Evolutionary conservation across 2,113 vertebrate species (phyloP), one percentile per base, ranked within the genome.

Genomic region (Coracopsis vasa): DNA sequence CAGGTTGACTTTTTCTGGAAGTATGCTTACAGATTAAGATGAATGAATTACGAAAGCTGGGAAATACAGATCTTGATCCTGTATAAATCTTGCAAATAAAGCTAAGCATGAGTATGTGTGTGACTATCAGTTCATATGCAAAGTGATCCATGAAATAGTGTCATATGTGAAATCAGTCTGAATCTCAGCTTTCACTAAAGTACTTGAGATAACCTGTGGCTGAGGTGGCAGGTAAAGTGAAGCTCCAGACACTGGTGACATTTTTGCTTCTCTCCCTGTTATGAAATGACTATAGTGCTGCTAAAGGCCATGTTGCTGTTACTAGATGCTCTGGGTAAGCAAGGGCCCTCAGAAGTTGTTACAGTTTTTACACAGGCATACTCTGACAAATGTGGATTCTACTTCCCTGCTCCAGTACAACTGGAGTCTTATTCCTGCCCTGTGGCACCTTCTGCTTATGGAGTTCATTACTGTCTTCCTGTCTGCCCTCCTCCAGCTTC

Each of bases 391-490:
- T 3, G 5, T 23, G 44, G 23, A 25, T 61, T 78, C 29, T 60
- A 23, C 45, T 45, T 77, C n/a, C 69, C 45, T 60, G 24, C 16
- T 80, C 41, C 1, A 5, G 44, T 27, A 23, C 73, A 74, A 47
- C 16, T 2, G 3, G 37, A 39, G 35, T 65, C 77, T 65, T 51
- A 15, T 9, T 64, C 73, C 53, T 35, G 37, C 50, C 67, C 67
- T 21, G 48, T 61, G 62, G 66, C 70, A 37, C 58, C 4, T 3
- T 71, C 78, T 92, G 69, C 64, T 78, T 78, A 53, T 65, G 60
- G 78, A 80, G 64, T 65, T 94, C 45, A 80, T 82, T 84, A 66
- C 60, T 56, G 37, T 90, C 50, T 93, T 93, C 81, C 88, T 93
- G 72, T 60, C 13, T 56, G 16, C 61, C 77, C 24, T 80, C 78